Conservation (phyloP, 2,113 vertebrate genomes). For the Martes martes region DNA sequence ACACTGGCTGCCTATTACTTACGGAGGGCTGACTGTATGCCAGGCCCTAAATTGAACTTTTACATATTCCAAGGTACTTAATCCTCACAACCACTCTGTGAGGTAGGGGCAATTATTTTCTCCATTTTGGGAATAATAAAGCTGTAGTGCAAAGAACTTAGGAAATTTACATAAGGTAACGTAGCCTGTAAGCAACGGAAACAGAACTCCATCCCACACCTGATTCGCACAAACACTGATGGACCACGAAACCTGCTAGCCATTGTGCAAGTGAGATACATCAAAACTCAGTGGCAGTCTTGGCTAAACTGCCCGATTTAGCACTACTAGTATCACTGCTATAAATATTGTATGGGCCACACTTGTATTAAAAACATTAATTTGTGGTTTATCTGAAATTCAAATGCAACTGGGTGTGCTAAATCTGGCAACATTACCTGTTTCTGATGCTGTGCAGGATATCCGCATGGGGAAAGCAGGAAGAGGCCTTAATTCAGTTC, state of each 20-base stretch:
- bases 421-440: background rate
- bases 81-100: background rate
- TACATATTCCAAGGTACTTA: background rate
- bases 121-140: background rate
- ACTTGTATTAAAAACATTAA: background rate
- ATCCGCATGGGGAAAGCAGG: background rate
- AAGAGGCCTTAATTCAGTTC: background rate
- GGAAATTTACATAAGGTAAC: background rate
- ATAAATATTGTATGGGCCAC: background rate
- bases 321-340: background rate
- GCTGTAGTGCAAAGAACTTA: background rate
- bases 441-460: background rate
- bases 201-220: background rate
- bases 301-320: background rate
- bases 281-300: background rate
- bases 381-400: conserved; percentile 1
- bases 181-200: background rate
- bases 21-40: background rate
- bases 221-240: background rate
- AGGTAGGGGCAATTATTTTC: background rate
- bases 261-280: background rate
- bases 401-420: background rate
- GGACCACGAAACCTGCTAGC: background rate
- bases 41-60: background rate
- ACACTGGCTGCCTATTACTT: background rate